phyloP scores from a whole-genome alignment of 2,797 vertebrate genomes.

The Cuniculus paca region DNA sequence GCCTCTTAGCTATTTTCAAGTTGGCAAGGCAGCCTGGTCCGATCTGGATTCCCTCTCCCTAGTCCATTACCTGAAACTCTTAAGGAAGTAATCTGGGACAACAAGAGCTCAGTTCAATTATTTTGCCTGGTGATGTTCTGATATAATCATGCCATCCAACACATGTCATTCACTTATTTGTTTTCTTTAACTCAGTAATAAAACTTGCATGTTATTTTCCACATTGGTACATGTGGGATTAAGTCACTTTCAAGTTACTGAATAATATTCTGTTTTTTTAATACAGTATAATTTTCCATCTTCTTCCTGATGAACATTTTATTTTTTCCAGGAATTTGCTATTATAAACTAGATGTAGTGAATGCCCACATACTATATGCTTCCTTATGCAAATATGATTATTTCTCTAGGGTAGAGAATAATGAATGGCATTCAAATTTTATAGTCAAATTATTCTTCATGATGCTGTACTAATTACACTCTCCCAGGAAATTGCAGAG shows the following conservation, averaged over 20 bases:
- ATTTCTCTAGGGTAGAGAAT: slow-evolving; percentile 7
- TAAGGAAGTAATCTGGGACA: neutral
- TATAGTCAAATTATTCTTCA: neutral
- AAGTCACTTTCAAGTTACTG: neutral
- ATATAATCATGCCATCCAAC: neutral
- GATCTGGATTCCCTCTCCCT: neutral
- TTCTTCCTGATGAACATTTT: neutral
- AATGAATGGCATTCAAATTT: neutral
- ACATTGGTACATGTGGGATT: neutral
- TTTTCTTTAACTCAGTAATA: neutral
- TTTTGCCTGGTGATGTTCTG: neutral
- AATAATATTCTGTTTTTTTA: neutral
- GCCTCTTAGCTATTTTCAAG: neutral
- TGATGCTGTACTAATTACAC: neutral
- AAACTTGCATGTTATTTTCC: neutral
- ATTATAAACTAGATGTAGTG: neutral
- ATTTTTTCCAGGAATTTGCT: slow-evolving; percentile 22
- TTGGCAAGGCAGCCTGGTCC: neutral
- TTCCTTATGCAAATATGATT: neutral
- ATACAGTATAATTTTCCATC: neutral
- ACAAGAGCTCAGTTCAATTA: neutral
- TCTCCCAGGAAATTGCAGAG: neutral
- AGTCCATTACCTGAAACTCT: neutral
- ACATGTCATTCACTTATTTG: neutral
- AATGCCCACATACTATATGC: neutral